Evolutionary conservation across 2,888 invertebrate genomes (phyloP), one percentile per base, ranked within the genome.

Genomic region (Mesopsocus fuscifrons): DNA sequence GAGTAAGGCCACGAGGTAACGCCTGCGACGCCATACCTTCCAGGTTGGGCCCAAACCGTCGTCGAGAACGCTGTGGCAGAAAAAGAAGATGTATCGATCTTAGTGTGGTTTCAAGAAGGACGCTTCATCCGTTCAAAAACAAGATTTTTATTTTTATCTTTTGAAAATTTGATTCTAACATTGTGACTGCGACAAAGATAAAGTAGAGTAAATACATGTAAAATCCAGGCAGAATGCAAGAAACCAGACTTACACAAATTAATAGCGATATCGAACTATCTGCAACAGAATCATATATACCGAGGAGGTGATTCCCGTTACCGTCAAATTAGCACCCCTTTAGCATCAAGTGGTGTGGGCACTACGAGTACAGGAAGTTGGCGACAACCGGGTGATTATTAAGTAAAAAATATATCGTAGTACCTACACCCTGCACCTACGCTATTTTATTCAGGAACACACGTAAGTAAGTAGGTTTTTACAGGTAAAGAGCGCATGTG

Each of bases 1-100:
- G 44, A 61, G 47, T n/a, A 57, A 50, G 1, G 59, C 58, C 31
- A 61, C 53, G 3, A 59, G 33, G 41, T 53, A 54, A 5, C 55
- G 47, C 16, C 54, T 50, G n/a, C 53, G 52, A 13, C 51, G 45
- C 49, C 38, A 38, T 5, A 38, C 16, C 21, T 38, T 38, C 38
- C 38, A 38, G 6, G 17, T 3, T 16, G 38, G 20, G n/a, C 38
- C 38, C 8, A 38, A 20, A 5, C 38, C 38, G 11, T 38, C 38
- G 38, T 20, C 20, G 3, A 33, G 9, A 16, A 9, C 17, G 15
- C 17, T 17, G 9, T 17, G 15, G 9, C 3, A 6, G 17, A 33
- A 30, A 30, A 30, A n/a, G 30, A 30, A 30, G n/a, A n/a, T 11
- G n/a, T 11, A 30, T 11, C 30, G 30, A n/a, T 11, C 9, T 30